Evolutionary conservation across 2,113 vertebrate genomes (phyloP).

Genomic region (Columba janthina): DNA sequence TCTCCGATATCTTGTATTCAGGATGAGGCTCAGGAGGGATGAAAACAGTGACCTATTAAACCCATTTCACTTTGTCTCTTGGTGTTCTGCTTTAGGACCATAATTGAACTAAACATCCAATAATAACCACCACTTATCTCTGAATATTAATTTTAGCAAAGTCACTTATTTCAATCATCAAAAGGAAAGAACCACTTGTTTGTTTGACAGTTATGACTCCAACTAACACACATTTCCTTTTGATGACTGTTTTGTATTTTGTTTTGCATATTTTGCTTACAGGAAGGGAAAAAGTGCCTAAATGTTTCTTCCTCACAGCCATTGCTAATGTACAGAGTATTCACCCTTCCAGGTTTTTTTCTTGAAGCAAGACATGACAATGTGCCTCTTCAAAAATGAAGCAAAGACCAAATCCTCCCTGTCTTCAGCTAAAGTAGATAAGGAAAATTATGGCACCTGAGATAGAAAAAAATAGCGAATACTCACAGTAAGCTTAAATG

Average conservation of each 20-base stretch:
- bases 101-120: slow-evolving; percentile 37
- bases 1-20: neutral
- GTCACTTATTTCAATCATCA: slow-evolving; percentile 62
- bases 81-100: neutral
- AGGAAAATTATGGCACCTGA: neutral
- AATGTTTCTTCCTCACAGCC: neutral
- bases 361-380: neutral
- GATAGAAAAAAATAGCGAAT: neutral
- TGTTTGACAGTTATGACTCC: neutral
- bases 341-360: neutral
- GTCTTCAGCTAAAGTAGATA: neutral
- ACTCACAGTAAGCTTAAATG: neutral
- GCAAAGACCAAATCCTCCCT: neutral
- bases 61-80: neutral
- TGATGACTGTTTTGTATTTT: neutral
- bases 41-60: neutral
- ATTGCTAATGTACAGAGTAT: neutral
- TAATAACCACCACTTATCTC: neutral
- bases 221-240: neutral
- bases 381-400: neutral
- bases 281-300: neutral
- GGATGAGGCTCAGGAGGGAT: neutral
- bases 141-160: slow-evolving; percentile 55
- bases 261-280: neutral
- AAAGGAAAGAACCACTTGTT: slow-evolving; percentile 44